phyloP scores from a whole-genome alignment of 2,888 invertebrate genomes.

The Eupithecia subfuscata region DNA sequence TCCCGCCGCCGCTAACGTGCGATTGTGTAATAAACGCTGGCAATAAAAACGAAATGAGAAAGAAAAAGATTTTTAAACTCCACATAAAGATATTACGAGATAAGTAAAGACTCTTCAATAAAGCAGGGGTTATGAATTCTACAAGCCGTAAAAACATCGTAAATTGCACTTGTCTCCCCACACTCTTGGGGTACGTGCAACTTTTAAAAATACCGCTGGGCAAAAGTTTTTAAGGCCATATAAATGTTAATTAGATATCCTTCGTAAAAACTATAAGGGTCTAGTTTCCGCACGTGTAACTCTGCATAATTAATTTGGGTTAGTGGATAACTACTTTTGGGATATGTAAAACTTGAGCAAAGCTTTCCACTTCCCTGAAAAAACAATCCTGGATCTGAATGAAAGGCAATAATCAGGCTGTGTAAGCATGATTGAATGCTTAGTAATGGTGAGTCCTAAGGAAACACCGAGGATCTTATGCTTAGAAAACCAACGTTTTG shows the following conservation, averaged over 20 bases:
- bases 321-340: constrained; percentile 31
- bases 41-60: constrained; percentile 61
- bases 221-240: constrained; percentile 17
- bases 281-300: constrained; percentile 29
- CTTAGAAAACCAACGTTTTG: constrained; percentile 30
- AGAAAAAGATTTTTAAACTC: constrained; percentile 62
- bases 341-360: constrained; percentile 24
- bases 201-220: constrained; percentile 29
- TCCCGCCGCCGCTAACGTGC: constrained; percentile 48
- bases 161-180: constrained; percentile 52
- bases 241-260: constrained; percentile 29
- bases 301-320: constrained; percentile 25
- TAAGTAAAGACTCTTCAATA: constrained; percentile 61
- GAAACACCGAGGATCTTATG: constrained; percentile 26
- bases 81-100: constrained; percentile 63
- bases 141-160: constrained; percentile 63
- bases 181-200: constrained; percentile 34
- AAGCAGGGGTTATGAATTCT: constrained; percentile 59
- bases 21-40: constrained; percentile 57
- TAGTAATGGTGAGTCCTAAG: constrained; percentile 20
- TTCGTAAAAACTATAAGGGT: constrained; percentile 25
- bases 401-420: constrained; percentile 16
- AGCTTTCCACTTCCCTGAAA: constrained; percentile 29
- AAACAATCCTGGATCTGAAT: constrained; percentile 29
- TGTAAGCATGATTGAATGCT: constrained; percentile 26